Conservation (phyloP, 1,140 invertebrate genomes). For the Schlechtendalia chinensis region DNA sequence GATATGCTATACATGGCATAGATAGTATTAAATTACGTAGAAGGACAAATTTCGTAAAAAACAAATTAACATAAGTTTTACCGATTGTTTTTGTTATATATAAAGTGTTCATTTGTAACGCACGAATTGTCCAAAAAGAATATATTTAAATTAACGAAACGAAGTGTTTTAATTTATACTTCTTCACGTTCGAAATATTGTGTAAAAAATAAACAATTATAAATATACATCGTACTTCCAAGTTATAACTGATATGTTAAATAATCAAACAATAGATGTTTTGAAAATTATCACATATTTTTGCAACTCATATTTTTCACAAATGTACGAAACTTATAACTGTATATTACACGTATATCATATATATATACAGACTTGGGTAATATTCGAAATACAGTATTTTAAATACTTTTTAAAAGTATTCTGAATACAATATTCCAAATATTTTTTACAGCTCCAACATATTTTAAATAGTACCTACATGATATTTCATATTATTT, state of each 20-base stretch:
- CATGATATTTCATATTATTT: too few relatives aligned
- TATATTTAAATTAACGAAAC: constrained; percentile 34
- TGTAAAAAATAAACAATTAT: constrained; percentile 14
- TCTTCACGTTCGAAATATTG: constrained; percentile 19
- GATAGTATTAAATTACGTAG: not conserved
- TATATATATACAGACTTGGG: too few relatives aligned
- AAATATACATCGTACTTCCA: not conserved
- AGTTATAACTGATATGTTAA: constrained; percentile 5
- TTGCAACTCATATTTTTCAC: not conserved
- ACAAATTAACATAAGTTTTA: constrained; percentile 15
- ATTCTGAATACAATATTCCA: too few relatives aligned
- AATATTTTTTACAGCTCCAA: too few relatives aligned
- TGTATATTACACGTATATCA: too few relatives aligned
- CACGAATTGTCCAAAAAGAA: constrained; percentile 38
- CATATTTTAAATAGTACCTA: too few relatives aligned
- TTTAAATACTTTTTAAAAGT: too few relatives aligned
- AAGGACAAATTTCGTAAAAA: constrained; percentile 18
- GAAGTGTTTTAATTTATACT: constrained; percentile 14
- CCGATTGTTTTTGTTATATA: constrained; percentile 24
- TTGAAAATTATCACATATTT: not conserved
- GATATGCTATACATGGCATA: not conserved
- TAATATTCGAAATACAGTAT: too few relatives aligned
- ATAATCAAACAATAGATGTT: constrained; percentile 16
- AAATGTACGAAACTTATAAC: not conserved
- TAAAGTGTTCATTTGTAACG: constrained; percentile 22